Conservation (phyloP, 2,797 vertebrate species). For the Anguilla marmorata region DNA sequence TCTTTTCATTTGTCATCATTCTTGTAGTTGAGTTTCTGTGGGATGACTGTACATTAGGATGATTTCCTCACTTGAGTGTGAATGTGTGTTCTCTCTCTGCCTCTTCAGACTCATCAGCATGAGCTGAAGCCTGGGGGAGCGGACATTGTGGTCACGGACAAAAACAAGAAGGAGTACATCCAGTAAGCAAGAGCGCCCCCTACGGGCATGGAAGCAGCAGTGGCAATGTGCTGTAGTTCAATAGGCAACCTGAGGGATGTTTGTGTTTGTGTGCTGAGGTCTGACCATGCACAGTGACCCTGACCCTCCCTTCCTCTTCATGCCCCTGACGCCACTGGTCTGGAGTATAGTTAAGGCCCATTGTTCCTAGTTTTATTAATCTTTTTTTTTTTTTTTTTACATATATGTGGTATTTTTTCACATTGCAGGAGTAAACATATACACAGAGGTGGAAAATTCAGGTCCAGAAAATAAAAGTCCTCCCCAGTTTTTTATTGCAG, state of each 20-base stretch:
- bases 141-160: slow-evolving; percentile 88
- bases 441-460: no score
- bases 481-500: no score
- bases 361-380: not conserved
- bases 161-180: slow-evolving; percentile 96
- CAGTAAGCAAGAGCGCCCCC: slow-evolving; percentile 74
- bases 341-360: not conserved
- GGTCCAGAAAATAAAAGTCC: no score
- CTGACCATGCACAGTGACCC: not conserved
- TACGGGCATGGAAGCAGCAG: not conserved
- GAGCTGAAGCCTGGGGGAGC: slow-evolving; percentile 85
- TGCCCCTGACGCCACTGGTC: not conserved
- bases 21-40: not conserved
- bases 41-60: not conserved
- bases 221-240: not conserved
- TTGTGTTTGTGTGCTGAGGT: not conserved
- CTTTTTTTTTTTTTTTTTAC: not conserved
- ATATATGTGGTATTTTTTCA: not conserved
- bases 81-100: not conserved
- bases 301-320: not conserved
- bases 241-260: not conserved
- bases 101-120: slow-evolving; percentile 87
- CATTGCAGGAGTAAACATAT: not conserved
- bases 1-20: not conserved
- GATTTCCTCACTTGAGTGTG: not conserved